Conservation (phyloP, 1,140 invertebrate genomes). For the Drosophila simulans region DNA sequence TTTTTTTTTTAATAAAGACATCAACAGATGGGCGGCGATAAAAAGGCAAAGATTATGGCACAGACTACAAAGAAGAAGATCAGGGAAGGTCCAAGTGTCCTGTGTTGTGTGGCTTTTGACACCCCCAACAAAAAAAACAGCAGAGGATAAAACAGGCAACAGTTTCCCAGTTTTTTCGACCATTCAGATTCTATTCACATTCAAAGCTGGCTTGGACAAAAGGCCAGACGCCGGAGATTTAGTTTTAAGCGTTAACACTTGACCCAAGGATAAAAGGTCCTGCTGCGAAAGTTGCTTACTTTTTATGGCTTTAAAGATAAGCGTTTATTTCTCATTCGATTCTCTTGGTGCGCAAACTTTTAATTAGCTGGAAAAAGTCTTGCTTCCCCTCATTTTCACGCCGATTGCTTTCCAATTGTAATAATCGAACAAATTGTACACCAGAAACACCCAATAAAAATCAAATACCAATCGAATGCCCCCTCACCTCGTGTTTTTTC, state of each 20-base stretch:
- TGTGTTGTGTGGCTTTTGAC: constrained; percentile 77
- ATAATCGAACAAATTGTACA: constrained; percentile 47
- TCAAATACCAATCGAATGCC: constrained; percentile 65
- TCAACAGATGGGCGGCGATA: constrained; percentile 77
- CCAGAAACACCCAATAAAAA: constrained; percentile 25
- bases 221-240: constrained; percentile 56
- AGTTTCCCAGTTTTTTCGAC: constrained; percentile 41
- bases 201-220: constrained; percentile 54
- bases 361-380: constrained; percentile 56
- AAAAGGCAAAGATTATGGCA: constrained; percentile 82
- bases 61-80: constrained; percentile 40
- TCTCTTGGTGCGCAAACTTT: constrained; percentile 65
- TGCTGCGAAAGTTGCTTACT: constrained; percentile 39
- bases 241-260: constrained; percentile 54
- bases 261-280: constrained; percentile 32
- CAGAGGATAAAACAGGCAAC: constrained; percentile 11
- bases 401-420: constrained; percentile 57
- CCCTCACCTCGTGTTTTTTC: background rate
- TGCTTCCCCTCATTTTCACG: constrained; percentile 15
- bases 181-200: constrained; percentile 50
- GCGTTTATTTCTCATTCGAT: constrained; percentile 37
- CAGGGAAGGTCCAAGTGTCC: constrained; percentile 49
- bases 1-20: constrained; percentile 83
- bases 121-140: constrained; percentile 29
- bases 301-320: constrained; percentile 70